Evolutionary conservation across 2,113 vertebrate species (phyloP), one percentile per base, ranked within the genome.

Genomic region (Cyprinodon variegatus): DNA sequence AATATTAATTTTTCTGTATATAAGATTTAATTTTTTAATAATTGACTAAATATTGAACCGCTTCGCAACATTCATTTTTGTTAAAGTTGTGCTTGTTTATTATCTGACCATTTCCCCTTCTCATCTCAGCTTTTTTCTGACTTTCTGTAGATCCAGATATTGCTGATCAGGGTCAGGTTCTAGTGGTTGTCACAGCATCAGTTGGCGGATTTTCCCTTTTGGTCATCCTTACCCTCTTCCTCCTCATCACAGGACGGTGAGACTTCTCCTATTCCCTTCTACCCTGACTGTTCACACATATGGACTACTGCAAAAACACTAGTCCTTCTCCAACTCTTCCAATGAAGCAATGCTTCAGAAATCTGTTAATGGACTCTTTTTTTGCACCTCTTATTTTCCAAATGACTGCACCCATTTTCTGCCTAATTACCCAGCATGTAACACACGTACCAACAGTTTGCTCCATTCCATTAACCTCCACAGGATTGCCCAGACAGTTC

Each of bases 201-300:
- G 98, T 99, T 8, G 98, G 98, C 39, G 97, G 97, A 82, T 99
- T 99, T 92, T 97, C 98, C 37, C 95, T 99, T 15, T 87, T 99
- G 15, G 94, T 99, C 90, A 99, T 99, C 87, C 97, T 99, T 41
- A 99, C 97, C 20, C 94, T 99, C 72, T 99, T 99, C 93, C 97
- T 99, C 88, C 94, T 99, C 74, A 99, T 99, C 91, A 99, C 98
- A 48, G 98, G 98, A 70, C 95, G 98, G 98, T 99, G 95, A 94
- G 83, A 76, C 6, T 17, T 48, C 14, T 11, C 12, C 40, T 57
- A 6, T 41, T 65, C 70, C 38, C 40, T 63, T 53, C 40, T n/a
- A 12, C 15, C 2, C 57, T 36, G 4, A 14, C 78, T 71, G 39
- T 48, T 15, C 76, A 64, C 45, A 72, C 57, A 48, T 57, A 65